Base-by-base conservation (phyloP, 2,888 invertebrate genomes). In the Andrena trimmerana region DNA sequence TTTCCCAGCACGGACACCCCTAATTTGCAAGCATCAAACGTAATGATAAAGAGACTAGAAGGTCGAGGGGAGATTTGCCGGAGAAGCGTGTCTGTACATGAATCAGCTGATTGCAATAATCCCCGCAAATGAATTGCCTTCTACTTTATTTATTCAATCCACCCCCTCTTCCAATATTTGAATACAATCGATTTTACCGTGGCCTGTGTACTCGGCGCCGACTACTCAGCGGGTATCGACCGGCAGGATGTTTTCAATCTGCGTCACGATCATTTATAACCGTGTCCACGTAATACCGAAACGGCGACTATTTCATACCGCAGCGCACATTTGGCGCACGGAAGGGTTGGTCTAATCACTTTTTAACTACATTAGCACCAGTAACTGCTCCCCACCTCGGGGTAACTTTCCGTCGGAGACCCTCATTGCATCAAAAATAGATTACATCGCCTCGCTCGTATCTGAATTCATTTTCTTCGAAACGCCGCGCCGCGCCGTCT, bases 331-430 rank as follows among this genome's bases (percentile, higher is more conserved):
- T 88, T 79, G 81, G 70, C 79, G 75, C 80, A 63, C 83, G 83
- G 83, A 87, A 89, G 89, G 89, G 89, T 90, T 87, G 80, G 83
- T 79, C 84, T 90, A 89, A 89, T 89, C 86, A 89, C 89, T 89
- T 89, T 90, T 90, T 89, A 89, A 89, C 88, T 89, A 78, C 88
- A 86, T 89, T 89, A 90, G 81, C 89, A 83, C 87, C 72, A 82
- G 84, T 77, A 85, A 86, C 83, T 87, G 78, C 77, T 73, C 77
- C 66, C 59, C 13, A 75, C 42, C 72, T 60, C 79, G 60, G 68
- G 70, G 66, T 73, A 86, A 83, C 82, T 82, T 85, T 78, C 82
- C 50, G 52, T 24, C 69, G 36, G 77, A 57, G 50, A 78, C 81
- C 83, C 86, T 78, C 79, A 77, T 86, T 78, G 85, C 85, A 88